Percentiles rank a stretch among this genome's conserved stretches.
Evolutionary conservation across 2,888 invertebrate species (phyloP).

Genomic region (Diarsia dahlii): DNA sequence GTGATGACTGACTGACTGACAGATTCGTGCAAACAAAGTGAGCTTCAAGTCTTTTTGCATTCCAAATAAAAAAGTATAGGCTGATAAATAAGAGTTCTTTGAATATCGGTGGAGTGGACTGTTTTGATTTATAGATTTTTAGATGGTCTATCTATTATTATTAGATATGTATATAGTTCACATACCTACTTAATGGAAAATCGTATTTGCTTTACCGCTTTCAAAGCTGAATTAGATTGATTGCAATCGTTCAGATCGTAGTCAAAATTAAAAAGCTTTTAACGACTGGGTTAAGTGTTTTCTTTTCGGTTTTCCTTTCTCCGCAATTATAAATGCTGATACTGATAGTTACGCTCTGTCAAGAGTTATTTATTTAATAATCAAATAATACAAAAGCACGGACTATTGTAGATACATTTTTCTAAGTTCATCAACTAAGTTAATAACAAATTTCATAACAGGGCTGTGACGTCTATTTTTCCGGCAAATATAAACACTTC

Average conservation of each 20-base stretch:
- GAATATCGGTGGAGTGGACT: neutral
- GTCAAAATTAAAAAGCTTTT: constrained; percentile 6
- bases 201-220: neutral
- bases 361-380: neutral
- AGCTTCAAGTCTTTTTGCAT: constrained; percentile 19
- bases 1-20: constrained; percentile 44
- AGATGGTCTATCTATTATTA: neutral
- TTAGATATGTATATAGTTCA: neutral
- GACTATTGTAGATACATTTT: neutral
- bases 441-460: neutral
- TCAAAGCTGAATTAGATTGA: neutral
- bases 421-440: neutral
- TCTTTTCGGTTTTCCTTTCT: neutral
- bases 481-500: constrained; percentile 1
- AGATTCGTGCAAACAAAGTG: constrained; percentile 36
- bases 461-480: neutral
- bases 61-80: neutral
- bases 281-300: neutral
- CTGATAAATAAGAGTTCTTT: neutral
- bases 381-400: neutral
- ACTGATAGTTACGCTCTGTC: too few species aligned
- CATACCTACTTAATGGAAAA: neutral
- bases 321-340: neutral
- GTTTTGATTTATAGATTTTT: constrained; percentile 16
- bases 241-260: neutral